These are phyloP conservation scores for Thamnophis sirtalis DNA, from an alignment of 2,113 vertebrate genomes.

Conservation along the genomic window DNA sequence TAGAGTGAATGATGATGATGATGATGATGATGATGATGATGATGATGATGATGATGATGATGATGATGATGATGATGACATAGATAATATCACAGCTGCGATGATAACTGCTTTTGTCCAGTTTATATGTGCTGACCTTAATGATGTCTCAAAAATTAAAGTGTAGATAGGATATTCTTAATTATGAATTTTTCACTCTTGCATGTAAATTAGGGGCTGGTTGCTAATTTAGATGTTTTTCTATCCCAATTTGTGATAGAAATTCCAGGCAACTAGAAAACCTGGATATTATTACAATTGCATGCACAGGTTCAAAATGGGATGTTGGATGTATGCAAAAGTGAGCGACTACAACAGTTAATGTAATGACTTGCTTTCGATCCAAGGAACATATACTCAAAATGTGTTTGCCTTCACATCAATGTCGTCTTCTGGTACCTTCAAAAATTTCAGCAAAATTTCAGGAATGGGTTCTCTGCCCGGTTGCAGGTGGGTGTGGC, in stretches of 20 bases:
- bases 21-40: too few species aligned
- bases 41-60: too few species aligned
- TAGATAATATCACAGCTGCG: not conserved
- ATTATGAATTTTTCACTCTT: not conserved
- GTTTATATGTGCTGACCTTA: not conserved
- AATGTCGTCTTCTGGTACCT: not conserved
- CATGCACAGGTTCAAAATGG: not conserved
- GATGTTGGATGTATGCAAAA: not conserved
- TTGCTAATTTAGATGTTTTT: not conserved
- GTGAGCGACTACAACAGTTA: not conserved
- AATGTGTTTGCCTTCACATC: not conserved
- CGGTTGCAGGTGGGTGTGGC: too few species aligned
- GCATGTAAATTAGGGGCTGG: not conserved
- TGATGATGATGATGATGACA: not conserved
- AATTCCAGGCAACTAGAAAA: not conserved
- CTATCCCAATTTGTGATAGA: too few species aligned
- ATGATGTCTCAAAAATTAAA: not conserved
- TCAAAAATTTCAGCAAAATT: too few species aligned
- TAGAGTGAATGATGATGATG: not conserved
- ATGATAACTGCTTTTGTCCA: not conserved
- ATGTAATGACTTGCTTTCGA: not conserved
- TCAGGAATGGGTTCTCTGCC: not conserved
- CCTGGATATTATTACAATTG: not conserved
- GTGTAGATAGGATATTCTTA: not conserved
- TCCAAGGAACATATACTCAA: not conserved